These are phyloP conservation scores for Agrypnus murinus DNA, from an alignment of 2,888 invertebrate species.

Conservation along the genomic window DNA sequence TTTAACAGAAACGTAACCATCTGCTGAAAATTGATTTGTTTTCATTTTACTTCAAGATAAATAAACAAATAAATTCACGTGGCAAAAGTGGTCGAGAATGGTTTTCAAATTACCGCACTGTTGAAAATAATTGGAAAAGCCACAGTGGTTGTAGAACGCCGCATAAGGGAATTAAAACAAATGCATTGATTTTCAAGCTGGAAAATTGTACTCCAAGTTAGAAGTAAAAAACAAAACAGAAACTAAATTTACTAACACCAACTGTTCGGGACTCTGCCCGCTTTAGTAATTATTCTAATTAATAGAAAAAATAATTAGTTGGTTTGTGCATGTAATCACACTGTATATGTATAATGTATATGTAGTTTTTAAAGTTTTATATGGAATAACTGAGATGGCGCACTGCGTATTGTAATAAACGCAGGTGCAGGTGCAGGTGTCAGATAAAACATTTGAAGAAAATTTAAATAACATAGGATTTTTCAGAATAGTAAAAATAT, in stretches of 20 bases:
- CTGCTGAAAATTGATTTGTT: background rate
- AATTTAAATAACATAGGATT: too few species aligned
- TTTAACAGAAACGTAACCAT: background rate
- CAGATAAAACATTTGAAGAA: background rate
- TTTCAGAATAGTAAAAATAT: too few species aligned
- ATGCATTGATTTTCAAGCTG: slow-evolving; percentile 9
- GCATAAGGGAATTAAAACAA: slow-evolving; percentile 24
- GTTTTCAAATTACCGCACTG: slow-evolving; percentile 9
- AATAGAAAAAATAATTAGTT: too few species aligned
- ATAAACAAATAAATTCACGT: background rate
- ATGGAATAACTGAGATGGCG: too few species aligned
- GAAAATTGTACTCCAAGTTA: slow-evolving; percentile 16
- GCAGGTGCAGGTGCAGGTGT: background rate
- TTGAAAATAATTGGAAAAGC: slow-evolving; percentile 14
- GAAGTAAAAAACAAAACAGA: slow-evolving; percentile 3
- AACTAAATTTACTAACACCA: background rate
- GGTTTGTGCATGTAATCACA: too few species aligned
- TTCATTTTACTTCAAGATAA: slow-evolving; percentile 8
- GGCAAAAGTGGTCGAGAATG: background rate
- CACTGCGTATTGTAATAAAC: too few species aligned
- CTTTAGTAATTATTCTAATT: too few species aligned
- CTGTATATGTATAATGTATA: too few species aligned
- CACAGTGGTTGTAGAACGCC: slow-evolving; percentile 12
- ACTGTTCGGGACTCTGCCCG: too few species aligned
- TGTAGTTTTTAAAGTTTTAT: too few species aligned